Evolutionary conservation across 2,797 vertebrate genomes (phyloP), one percentile per base, ranked within the genome.

Genomic region (Hafferia zeledoni): DNA sequence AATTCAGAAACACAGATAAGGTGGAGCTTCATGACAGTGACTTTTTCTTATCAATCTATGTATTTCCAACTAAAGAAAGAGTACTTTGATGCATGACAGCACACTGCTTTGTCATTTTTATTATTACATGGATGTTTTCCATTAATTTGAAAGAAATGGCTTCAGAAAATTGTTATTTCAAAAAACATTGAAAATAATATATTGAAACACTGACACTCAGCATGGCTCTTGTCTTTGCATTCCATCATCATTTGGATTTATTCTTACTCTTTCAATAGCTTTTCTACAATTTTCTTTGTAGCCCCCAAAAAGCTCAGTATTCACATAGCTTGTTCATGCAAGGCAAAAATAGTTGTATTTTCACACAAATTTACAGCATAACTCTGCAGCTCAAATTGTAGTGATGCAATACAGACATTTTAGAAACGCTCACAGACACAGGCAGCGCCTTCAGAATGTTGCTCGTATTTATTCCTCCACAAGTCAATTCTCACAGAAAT

Each of bases 111-210:
- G 17, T 63, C 94, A 88, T 74, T 89, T 64, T 90, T 55, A 43
- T 75, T 55, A 95, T 96, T 87, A 56, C 39, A 65, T 70, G 52
- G 31, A 37, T 68, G 47, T 3, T 82, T 90, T 76, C 49, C 77
- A 84, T 67, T 86, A 90, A 61, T 76, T 95, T 84, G 86, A 90
- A 46, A 90, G 61, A 94, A 95, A 93, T n/a, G 30, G 59, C n/a
- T 83, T 70, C 33, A 80, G 84, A 64, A 74, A 53, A 71, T 18
- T 83, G 46, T 64, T 90, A 76, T 94, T 82, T 55, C 86, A 43
- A 35, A 93, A 94, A 93, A 83, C 43, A 46, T 15, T n/a, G 49
- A 39, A 60, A 60, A 80, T 79, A 83, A 91, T 52, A 89, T 28
- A 49, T 41, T 57, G 17, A 65, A 74, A 91, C 80, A 92, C 20